These are phyloP conservation scores for Cyclina sinensis DNA, from an alignment of 1,140 invertebrate species.

Conservation along the genomic window DNA sequence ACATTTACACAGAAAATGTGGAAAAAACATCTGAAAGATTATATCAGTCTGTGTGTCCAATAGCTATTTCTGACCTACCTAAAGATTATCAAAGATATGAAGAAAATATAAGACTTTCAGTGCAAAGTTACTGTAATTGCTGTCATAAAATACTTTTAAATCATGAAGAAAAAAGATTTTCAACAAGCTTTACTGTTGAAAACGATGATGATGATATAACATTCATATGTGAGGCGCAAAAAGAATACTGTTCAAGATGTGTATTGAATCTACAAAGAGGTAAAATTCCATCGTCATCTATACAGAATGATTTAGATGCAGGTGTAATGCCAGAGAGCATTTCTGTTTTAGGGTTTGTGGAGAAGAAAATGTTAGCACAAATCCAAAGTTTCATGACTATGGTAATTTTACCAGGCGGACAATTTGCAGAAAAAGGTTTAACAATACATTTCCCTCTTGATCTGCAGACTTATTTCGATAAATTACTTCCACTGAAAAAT, in stretches of 20 bases:
- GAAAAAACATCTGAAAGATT: neutral
- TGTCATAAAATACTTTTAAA: neutral
- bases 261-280: neutral
- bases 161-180: neutral
- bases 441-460: constrained; percentile 58
- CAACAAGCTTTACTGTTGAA: neutral
- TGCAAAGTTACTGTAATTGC: neutral
- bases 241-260: neutral
- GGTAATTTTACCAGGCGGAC: constrained; percentile 61
- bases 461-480: constrained; percentile 18
- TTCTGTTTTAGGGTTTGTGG: neutral
- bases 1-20: neutral
- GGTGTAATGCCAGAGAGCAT: constrained; percentile 36
- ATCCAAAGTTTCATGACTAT: constrained; percentile 62
- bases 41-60: too few relatives aligned
- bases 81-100: too few relatives aligned
- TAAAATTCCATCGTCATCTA: neutral
- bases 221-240: neutral
- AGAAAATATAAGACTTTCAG: too few relatives aligned
- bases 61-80: too few relatives aligned
- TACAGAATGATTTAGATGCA: constrained; percentile 28
- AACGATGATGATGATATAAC: neutral
- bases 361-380: constrained; percentile 38
- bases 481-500: neutral
- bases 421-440: constrained; percentile 57